These are phyloP conservation scores for Holacanthus passer DNA, from an alignment of 2,113 vertebrate species.

Conservation along the genomic window DNA sequence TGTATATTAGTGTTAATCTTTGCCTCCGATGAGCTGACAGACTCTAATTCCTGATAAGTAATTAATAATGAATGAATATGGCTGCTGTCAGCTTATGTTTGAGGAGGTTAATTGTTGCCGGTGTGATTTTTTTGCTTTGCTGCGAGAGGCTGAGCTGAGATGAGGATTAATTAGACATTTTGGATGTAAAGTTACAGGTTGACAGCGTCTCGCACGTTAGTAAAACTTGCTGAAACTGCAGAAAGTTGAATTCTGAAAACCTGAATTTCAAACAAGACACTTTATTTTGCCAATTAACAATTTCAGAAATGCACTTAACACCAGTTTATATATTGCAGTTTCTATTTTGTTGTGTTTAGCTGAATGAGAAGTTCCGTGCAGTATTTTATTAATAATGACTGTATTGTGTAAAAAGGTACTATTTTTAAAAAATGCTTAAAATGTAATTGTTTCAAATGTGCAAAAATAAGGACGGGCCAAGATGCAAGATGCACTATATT, in stretches of 20 bases:
- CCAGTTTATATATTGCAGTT: not conserved
- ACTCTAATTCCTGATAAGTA: slow-evolving; percentile 44
- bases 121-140: slow-evolving; percentile 3
- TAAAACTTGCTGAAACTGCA: not conserved
- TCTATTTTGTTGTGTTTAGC: not conserved
- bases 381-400: too few species aligned
- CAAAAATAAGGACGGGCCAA: too few species aligned
- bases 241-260: not conserved
- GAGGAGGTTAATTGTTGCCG: slow-evolving; percentile 24
- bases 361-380: not conserved
- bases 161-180: not conserved
- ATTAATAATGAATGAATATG: slow-evolving; percentile 52
- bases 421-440: too few species aligned
- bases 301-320: not conserved
- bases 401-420: too few species aligned
- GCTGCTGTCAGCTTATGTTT: slow-evolving; percentile 51
- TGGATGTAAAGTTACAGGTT: not conserved
- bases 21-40: slow-evolving; percentile 47
- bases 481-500: too few species aligned
- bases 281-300: not conserved
- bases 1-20: slow-evolving; percentile 40
- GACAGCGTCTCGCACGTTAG: not conserved
- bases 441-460: too few species aligned
- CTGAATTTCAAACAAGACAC: not conserved
- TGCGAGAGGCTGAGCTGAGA: not conserved